Evolutionary conservation across 1,140 invertebrate species (phyloP), one percentile per base, ranked within the genome.

Genomic region (Pseudoatta argentina): DNA sequence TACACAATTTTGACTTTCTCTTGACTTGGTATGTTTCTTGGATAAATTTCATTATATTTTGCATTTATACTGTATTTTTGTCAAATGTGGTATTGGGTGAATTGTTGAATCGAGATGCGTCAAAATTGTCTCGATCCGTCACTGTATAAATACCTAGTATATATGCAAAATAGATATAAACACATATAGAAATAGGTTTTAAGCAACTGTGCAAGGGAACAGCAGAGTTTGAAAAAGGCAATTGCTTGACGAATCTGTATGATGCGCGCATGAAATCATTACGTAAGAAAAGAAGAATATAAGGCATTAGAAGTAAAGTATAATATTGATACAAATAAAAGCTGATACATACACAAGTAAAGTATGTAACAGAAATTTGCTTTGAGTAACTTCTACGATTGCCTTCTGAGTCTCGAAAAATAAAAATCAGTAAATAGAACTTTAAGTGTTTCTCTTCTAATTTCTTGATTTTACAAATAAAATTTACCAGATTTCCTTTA

Each of bases 121-220:
- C 30, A 27, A 67, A 24, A 71, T 48, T 2, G 4, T 21, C 27
- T 53, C 48, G 55, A 61, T 63, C 69, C 79, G 79, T 69, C 79
- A 86, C 79, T 88, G 75, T 76, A 59, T 18, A 79, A 67, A 82
- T 67, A 57, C 39, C 44, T 81, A 27, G 61, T 53, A 51, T 39
- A 79, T 73, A 86, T 61, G 57, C 53, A 53, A 24, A 61, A 55
- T 61, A 77, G 44, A 81, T 30, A 61, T 69, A 79, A 82, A 83
- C 75, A 85, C 57, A 89, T 34, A 81, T 14, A 73, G n/a, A 69
- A 69, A 24, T 67, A 73, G 72, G 14, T 71, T 82, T 86, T 73
- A 87, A 91, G 73, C 89, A 72, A 73, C 44, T 69, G 88, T 89
- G 88, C 88, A 63, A 44, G 72, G 53, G 51, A 75, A 69, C 61